phyloP scores from a whole-genome alignment of 2,888 invertebrate species.

The Brachyptera putata region DNA sequence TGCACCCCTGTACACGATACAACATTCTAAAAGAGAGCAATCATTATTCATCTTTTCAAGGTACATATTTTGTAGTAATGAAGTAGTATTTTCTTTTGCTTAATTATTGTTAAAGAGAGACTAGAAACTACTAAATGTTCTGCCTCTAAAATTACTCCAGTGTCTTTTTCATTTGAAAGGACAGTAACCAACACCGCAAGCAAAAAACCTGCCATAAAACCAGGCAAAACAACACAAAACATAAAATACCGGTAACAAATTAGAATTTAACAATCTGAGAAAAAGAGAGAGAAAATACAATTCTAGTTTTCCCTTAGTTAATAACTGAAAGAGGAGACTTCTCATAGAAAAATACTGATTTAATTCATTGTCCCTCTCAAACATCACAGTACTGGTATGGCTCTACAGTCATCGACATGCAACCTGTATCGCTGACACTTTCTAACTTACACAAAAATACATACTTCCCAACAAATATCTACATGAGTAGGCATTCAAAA shows the following conservation, averaged over 20 bases:
- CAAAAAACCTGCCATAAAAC: not conserved
- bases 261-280: not conserved
- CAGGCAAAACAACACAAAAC: not conserved
- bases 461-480: not conserved
- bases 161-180: not conserved
- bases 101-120: not conserved
- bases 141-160: not conserved
- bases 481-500: not conserved
- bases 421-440: not conserved
- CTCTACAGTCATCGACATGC: not conserved
- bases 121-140: not conserved
- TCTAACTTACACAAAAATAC: not conserved
- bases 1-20: too few relatives aligned
- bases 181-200: slow-evolving; percentile 12
- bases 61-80: too few relatives aligned
- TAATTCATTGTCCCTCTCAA: slow-evolving; percentile 15
- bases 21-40: too few relatives aligned
- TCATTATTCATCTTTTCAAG: too few relatives aligned
- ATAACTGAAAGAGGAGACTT: slow-evolving; percentile 23
- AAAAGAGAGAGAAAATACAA: not conserved
- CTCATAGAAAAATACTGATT: slow-evolving; percentile 32
- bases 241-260: not conserved
- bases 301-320: not conserved
- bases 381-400: not conserved
- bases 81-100: too few relatives aligned